phyloP scores from a whole-genome alignment of 2,113 vertebrate genomes.

The Cygnus atratus region DNA sequence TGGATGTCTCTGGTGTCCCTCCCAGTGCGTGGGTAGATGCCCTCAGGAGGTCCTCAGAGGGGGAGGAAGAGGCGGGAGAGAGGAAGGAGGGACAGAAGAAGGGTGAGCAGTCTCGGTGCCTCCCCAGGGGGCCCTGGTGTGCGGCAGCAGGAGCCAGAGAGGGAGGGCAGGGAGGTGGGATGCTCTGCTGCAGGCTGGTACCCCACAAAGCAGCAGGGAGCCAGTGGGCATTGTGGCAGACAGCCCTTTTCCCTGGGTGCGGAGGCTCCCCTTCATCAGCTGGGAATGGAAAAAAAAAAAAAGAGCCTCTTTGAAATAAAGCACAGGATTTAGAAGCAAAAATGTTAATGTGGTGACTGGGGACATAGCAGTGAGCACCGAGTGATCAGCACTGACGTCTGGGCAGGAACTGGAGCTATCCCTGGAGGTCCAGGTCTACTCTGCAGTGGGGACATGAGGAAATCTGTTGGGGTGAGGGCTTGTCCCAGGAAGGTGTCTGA shows the following conservation, averaged over 20 bases:
- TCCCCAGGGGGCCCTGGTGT: neutral
- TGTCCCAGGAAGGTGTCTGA: neutral
- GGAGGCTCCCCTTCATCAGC: neutral
- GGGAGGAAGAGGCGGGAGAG: neutral
- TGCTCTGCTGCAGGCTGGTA: neutral
- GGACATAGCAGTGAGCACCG: rapidly evolving
- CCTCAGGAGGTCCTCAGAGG: neutral
- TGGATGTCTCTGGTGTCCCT: neutral
- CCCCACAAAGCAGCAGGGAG: rapidly evolving
- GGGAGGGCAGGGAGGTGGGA: neutral
- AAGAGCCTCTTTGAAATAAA: neutral
- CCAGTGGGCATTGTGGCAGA: neutral
- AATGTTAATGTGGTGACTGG: neutral
- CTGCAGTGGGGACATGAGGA: neutral
- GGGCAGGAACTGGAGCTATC: neutral
- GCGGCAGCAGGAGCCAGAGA: neutral
- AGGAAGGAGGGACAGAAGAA: neutral
- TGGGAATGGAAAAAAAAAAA: neutral
- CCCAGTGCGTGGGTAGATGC: neutral
- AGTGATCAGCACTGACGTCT: rapidly evolving
- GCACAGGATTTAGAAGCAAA: neutral
- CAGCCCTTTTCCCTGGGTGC: neutral
- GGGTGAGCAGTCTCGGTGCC: neutral
- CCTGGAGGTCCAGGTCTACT: neutral
- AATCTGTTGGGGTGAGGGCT: neutral